Evolutionary conservation across 2,797 vertebrate genomes (phyloP).

Genomic region (Lophius americanus): DNA sequence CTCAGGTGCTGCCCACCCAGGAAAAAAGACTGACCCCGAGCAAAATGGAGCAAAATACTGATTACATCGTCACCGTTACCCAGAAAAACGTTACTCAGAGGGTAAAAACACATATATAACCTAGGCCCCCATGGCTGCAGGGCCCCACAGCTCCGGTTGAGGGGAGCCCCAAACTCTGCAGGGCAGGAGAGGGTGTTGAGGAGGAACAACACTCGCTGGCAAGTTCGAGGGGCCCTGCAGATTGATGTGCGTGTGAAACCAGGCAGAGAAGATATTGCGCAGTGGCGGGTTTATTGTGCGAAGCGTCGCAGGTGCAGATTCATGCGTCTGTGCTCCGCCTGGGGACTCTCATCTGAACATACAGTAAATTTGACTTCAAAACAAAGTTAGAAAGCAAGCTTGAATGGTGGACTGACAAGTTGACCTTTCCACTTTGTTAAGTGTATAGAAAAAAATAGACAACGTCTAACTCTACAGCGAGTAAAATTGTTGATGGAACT

Average conservation of each 20-base stretch:
- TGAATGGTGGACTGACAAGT: slow-evolving; percentile 26
- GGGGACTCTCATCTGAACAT: slow-evolving; percentile 30
- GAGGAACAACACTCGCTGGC: slow-evolving; percentile 59
- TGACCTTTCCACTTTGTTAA: slow-evolving; percentile 29
- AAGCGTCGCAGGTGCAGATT: slow-evolving; percentile 37
- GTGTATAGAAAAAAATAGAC: neutral
- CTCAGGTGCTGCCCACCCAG: slow-evolving; percentile 22
- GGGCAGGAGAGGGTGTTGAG: slow-evolving; percentile 28
- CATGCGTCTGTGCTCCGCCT: slow-evolving; percentile 37
- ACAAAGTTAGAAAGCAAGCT: slow-evolving; percentile 38
- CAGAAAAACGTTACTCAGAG: neutral
- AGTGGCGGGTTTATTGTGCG: slow-evolving; percentile 41
- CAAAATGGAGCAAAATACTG: neutral
- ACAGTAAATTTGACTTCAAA: slow-evolving; percentile 55
- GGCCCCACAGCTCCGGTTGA: slow-evolving; percentile 29
- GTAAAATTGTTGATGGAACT: neutral
- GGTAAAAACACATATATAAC: slow-evolving; percentile 45
- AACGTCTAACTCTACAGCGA: slow-evolving; percentile 1
- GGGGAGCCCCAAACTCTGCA: slow-evolving; percentile 43
- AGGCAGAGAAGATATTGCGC: slow-evolving; percentile 33
- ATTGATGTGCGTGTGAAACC: slow-evolving; percentile 75
- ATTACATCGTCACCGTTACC: neutral
- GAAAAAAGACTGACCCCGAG: neutral
- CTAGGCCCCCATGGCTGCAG: slow-evolving; percentile 14
- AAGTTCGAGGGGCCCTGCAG: slow-evolving; percentile 54